Evolutionary conservation across 2,888 invertebrate genomes (phyloP), one percentile per base, ranked within the genome.

Genomic region (Malthinus seriepunctatus): DNA sequence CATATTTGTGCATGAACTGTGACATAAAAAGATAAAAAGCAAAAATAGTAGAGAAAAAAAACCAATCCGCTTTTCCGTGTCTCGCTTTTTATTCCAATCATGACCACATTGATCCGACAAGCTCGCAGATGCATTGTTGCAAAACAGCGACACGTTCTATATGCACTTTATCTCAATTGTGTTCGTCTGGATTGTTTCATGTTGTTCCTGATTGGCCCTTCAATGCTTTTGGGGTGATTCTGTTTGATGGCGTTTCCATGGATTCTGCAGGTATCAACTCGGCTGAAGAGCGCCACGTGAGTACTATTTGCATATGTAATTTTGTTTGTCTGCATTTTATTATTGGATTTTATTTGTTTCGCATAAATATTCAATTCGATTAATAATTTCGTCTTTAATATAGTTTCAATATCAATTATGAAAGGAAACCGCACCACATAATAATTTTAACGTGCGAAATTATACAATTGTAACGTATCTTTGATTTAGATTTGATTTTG

Each of bases 211-310:
- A 73, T 73, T 73, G 73, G 73, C 65, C 50, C 32, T 58, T 69
- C 66, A 63, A 70, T 71, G 68, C 39, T 42, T 42, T 42, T 23
- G 23, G 23, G 39, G 39, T 42, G 39, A 69, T 69, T 66, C 67
- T 63, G 69, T 67, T 66, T 68, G 65, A 66, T 69, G 69, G 65
- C 63, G 72, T 73, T 71, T 69, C 71, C 69, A 73, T 74, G 73
- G 72, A 71, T 71, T 68, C 65, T 51, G 56, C 62, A 65, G 85
- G 85, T 76, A 79, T 85, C 73, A 85, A 84, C 76, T 83, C 85
- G 44, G 82, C 84, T 12, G 86, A 86, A 74, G 86, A 86, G 78
- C 81, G 86, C 80, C 86, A 86, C 81, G 86, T 86, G 77, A 86
- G 86, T 86, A 52, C 39, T 15, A 37, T 37, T 48, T 46, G 34